These are phyloP conservation scores for Phataginus tetradactyla DNA, from an alignment of 2,797 vertebrate species.

Conservation along the genomic window DNA sequence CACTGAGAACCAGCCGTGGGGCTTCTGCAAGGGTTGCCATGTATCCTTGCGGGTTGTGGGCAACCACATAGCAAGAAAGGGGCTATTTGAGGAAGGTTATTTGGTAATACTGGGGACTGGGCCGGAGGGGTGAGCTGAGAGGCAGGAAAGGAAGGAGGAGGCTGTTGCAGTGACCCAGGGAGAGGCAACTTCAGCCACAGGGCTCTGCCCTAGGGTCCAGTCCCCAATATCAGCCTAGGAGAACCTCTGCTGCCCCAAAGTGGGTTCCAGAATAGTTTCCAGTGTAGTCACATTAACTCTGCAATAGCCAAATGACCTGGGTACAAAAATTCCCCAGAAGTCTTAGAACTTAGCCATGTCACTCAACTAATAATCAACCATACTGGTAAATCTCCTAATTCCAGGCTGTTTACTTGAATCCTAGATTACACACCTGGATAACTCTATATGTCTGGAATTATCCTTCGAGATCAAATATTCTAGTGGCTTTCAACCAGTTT, in stretches of 20 bases:
- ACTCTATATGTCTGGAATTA: neutral
- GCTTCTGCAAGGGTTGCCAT: neutral
- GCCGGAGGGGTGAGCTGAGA: neutral
- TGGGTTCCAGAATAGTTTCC: neutral
- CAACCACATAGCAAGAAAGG: neutral
- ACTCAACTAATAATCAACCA: neutral
- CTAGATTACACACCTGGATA: neutral
- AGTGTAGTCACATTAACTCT: neutral
- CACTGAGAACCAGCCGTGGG: accelerated
- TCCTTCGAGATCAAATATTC: neutral
- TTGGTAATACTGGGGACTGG: neutral
- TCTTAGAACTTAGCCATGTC: neutral
- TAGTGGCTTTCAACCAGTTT: neutral
- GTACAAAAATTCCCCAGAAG: neutral
- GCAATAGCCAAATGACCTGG: neutral
- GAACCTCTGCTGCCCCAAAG: too few relatives aligned
- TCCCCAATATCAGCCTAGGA: too few relatives aligned
- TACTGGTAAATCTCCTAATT: neutral
- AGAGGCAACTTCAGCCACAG: neutral
- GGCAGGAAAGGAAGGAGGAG: neutral
- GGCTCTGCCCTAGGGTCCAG: neutral
- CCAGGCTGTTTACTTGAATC: neutral
- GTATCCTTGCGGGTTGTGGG: neutral
- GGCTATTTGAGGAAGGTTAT: neutral
- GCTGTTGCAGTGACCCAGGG: neutral